Base-by-base conservation (phyloP, 2,888 invertebrate genomes). In the Sphaerophoria rueppellii region DNA sequence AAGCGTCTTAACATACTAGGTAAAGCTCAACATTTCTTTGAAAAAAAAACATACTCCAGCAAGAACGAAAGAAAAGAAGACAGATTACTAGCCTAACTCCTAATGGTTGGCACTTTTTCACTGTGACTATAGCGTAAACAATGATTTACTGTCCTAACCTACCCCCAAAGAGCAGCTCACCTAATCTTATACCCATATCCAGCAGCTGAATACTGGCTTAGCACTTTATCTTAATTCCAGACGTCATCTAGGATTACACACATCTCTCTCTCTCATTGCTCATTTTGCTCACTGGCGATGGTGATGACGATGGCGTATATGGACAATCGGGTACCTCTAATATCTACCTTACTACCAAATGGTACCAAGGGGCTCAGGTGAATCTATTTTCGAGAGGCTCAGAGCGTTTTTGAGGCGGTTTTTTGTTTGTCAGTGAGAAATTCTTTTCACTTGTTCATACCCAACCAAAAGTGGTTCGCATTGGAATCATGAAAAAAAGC, bases 51-150 rank as follows among this genome's bases (percentile, higher is more conserved):
- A 24, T 0, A 12, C 5, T 7, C 52, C 35, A 40, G 37, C 34
- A 40, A 37, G 52, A 40, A 50, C 71, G 55, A 74, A 54, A 74
- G 70, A 74, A 82, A 79, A 77, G 74, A 82, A 82, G 86, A 86
- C 74, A 78, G 82, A 86, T 86, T 81, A 86, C 86, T 82, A 86
- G 86, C 82, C 77, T 67, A 82, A 82, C 86, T 86, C 86, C 82
- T 86, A 86, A 86, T 86, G 86, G 86, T 86, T 86, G 86, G 82
- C 86, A 86, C 86, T 86, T 86, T 86, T 86, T 86, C 86, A 86
- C 78, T 86, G 74, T 86, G 74, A 82, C 86, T 86, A 71, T 74
- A 82, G 85, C 85, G 85, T 85, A 85, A 85, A 86, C 82, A 81
- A 86, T 86, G 86, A 86, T 81, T 85, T 86, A 86, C 82, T 77